Base-by-base conservation (phyloP, 2,113 vertebrate genomes). In the Menura novaehollandiae region DNA sequence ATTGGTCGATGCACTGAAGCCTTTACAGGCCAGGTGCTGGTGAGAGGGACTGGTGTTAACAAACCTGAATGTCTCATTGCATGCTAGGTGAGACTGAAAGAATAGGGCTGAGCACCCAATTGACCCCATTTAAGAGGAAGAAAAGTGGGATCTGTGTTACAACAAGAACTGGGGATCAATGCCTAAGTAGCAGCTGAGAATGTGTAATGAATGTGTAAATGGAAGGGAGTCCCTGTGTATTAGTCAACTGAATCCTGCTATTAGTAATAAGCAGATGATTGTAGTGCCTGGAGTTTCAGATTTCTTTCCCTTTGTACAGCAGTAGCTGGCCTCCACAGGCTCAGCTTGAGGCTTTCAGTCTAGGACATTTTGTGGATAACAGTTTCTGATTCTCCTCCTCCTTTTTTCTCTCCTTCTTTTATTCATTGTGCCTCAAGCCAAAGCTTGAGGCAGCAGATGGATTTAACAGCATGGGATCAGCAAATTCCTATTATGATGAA, bases 381-480 rank as follows among this genome's bases (percentile, higher is more conserved):
- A 89, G 83, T 52, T 91, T 88, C 76, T 81, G 46, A 91, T 93
- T 90, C 41, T 80, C 68, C 28, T 80, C 58, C 72, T 93, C 37
- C 51, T 67, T 72, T 76, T 77, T 80, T 66, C 72, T 74, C 41
- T 71, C 15, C 41, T 23, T 82, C 82, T 94, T 84, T 94, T 85
- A 87, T 71, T 92, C 79, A 63, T 81, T 84, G 56, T 92, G 35
- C 68, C 78, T 92, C 68, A 84, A 89, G 66, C 72, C 37, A 75
- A 95, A 73, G 68, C 68, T 96, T 69, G 83, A 80, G 64, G 91
- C 72, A 96, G 74, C 95, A 97, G 86, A 92, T 95, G 88, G 80
- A 64, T 89, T 92, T 93, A 96, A 95, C 86, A 96, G 85, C 92
- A 94, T 92, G 88, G 80, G 69, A 86, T 95, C 83, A 92, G 95